These are phyloP conservation scores for Ptilonorhynchus violaceus DNA, from an alignment of 2,113 vertebrate species.

Conservation along the genomic window DNA sequence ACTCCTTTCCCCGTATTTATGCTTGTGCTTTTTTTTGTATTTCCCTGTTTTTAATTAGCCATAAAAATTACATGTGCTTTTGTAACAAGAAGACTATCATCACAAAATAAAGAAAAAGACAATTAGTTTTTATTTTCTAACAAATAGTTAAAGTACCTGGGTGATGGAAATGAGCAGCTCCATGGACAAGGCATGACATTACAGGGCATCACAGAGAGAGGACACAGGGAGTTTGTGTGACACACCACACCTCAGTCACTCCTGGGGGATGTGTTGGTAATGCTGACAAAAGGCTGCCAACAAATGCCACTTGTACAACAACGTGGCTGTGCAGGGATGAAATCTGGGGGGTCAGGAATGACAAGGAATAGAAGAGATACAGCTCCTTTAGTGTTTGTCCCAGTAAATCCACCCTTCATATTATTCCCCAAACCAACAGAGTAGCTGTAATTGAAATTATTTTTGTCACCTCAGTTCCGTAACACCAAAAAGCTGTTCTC, in stretches of 20 bases:
- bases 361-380: not conserved
- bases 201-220: not conserved
- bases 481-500: not conserved
- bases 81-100: not conserved
- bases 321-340: not conserved
- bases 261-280: rapidly evolving
- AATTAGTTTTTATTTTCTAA: not conserved
- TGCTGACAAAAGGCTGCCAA: not conserved
- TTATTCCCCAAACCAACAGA: not conserved
- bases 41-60: not conserved
- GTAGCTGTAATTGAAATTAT: not conserved
- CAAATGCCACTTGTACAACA: not conserved
- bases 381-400: not conserved
- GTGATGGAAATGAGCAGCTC: not conserved
- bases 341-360: not conserved
- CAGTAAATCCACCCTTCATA: not conserved
- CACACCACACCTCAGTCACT: not conserved
- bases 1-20: not conserved
- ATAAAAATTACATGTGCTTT: not conserved
- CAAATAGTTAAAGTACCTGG: not conserved
- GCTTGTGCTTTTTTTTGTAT: not conserved
- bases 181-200: not conserved
- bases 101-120: not conserved
- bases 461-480: not conserved
- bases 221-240: not conserved